Percentiles rank a stretch among this genome's conserved stretches.
phyloP scores from a whole-genome alignment of 2,113 vertebrate species.

The Promerops cafer region DNA sequence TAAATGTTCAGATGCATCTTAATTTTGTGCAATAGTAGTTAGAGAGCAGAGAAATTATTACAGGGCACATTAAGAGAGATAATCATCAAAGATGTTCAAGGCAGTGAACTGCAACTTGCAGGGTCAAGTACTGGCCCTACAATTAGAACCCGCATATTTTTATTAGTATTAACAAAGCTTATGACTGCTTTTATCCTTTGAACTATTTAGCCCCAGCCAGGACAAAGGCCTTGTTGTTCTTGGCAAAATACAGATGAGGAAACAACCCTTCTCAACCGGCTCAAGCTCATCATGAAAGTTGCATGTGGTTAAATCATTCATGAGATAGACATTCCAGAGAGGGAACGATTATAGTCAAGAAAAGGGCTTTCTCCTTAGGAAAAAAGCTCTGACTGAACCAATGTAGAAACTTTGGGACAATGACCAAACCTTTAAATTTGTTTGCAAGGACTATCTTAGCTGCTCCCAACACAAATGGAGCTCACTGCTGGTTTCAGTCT shows the following conservation, averaged over 20 bases:
- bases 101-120: not conserved
- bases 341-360: not conserved
- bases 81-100: not conserved
- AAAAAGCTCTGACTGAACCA: not conserved
- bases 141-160: not conserved
- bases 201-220: not conserved
- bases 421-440: not conserved
- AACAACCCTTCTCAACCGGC: not conserved
- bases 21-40: not conserved
- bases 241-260: not conserved
- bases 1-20: not conserved
- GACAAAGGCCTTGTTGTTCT: not conserved
- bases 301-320: not conserved
- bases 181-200: not conserved
- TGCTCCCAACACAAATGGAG: not conserved
- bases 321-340: not conserved
- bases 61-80: not conserved
- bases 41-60: not conserved
- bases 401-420: not conserved
- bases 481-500: not conserved
- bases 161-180: not conserved
- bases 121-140: not conserved
- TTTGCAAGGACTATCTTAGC: not conserved
- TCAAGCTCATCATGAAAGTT: not conserved
- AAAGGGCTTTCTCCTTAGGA: not conserved